Evolutionary conservation across 2,888 invertebrate species (phyloP).

Genomic region (Microctonus brassicae): DNA sequence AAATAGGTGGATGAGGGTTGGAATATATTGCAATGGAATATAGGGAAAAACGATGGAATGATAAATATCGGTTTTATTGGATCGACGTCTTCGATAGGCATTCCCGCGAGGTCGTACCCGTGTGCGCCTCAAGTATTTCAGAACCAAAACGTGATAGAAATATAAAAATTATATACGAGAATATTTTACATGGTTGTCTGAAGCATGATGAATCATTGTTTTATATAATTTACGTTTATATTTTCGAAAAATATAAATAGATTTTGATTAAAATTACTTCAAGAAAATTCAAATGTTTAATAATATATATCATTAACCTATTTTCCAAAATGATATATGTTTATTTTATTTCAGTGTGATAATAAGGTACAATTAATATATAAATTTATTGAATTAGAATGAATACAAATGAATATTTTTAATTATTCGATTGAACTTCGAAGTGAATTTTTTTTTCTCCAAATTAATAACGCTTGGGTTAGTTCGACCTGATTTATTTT

Average conservation of each 20-base stretch:
- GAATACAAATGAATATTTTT: not conserved
- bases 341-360: too few species aligned
- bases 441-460: not conserved
- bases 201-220: not conserved
- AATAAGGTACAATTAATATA: too few species aligned
- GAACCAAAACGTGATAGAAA: conserved; percentile 33
- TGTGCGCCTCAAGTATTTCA: conserved; percentile 15
- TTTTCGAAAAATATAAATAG: not conserved
- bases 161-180: conserved; percentile 19
- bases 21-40: conserved; percentile 29
- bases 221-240: not conserved
- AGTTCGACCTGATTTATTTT: conserved; percentile 16
- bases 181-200: not conserved
- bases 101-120: conserved; percentile 20
- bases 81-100: conserved; percentile 26
- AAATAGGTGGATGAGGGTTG: conserved; percentile 15
- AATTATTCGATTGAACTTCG: not conserved
- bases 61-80: conserved; percentile 38
- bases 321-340: too few species aligned
- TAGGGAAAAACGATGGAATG: conserved; percentile 30
- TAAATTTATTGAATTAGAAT: not conserved
- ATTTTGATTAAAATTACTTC: not conserved
- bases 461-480: not conserved
- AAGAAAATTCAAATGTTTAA: not conserved
- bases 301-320: too few species aligned